Evolutionary conservation across 2,888 invertebrate genomes (phyloP), one percentile per base, ranked within the genome.

Genomic region (Axea sp.): DNA sequence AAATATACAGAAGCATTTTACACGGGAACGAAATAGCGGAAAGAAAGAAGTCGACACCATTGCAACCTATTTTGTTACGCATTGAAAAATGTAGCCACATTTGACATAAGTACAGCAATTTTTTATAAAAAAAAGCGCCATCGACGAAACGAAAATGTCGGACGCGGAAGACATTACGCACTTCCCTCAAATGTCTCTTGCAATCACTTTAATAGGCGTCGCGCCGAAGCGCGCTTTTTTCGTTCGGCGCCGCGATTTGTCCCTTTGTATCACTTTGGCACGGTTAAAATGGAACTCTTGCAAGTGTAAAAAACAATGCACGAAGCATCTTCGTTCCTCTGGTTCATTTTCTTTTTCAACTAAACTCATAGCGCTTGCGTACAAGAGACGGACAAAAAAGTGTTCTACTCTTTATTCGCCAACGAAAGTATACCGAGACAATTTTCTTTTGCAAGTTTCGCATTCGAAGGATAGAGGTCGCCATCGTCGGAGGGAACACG

Each of bases 381-480:
- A n/a, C n/a, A n/a, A n/a, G n/a, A n/a, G n/a, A n/a, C n/a, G n/a
- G n/a, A n/a, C n/a, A n/a, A n/a, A n/a, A n/a, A n/a, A n/a, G n/a
- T n/a, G n/a, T 51, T 28, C 17, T 22, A 49, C 28, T 26, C 60
- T 49, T 68, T 62, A 62, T 67, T 74, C 67, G 60, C 12, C 41
- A 26, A 33, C 49, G 39, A 73, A 71, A 75, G 51, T 75, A 55
- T 73, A 47, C 53, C 41, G 14, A 12, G 31, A 65, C 45, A 43
- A 62, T 68, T 64, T 53, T 67, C 67, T 47, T 51, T 35, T 17
- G 30, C 33, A 8, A 37, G 12, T 41, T 30, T 55, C 22, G 39
- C 9, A 35, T 53, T 14, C 41, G 15, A 37, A 22, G 53, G 33
- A 45, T 28, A 68, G 69, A 69, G 62, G 60, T 37, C 65, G 43